Evolutionary conservation across 2,888 invertebrate species (phyloP).

Genomic region (Pantelozetes paolii): DNA sequence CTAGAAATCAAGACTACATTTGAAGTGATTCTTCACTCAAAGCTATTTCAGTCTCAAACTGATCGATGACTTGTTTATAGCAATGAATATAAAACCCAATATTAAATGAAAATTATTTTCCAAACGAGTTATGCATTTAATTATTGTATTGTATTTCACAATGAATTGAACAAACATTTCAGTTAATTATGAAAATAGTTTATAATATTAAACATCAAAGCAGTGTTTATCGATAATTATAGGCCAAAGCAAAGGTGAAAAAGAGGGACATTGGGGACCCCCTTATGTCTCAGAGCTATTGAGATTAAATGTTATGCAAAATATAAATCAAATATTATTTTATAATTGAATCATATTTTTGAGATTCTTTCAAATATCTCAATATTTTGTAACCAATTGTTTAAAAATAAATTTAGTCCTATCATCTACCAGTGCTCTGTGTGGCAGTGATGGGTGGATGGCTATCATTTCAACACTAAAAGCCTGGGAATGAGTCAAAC

Average conservation of each 20-base stretch:
- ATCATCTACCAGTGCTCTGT: neutral
- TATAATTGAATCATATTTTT: too few species aligned
- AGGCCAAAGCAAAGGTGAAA: too few species aligned
- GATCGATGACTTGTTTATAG: neutral
- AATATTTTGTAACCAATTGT: neutral
- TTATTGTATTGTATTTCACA: neutral
- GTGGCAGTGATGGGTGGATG: conserved; percentile 27
- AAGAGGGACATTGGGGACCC: too few species aligned
- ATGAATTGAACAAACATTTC: neutral
- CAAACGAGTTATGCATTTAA: neutral
- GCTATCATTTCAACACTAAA: conserved; percentile 20
- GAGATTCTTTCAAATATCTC: too few species aligned
- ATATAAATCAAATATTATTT: too few species aligned
- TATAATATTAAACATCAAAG: too few species aligned
- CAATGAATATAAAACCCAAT: neutral
- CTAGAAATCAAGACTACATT: neutral
- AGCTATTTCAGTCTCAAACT: neutral
- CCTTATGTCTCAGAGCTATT: too few species aligned
- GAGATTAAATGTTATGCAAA: too few species aligned
- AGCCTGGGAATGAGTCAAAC: conserved; percentile 26
- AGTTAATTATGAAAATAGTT: too few species aligned
- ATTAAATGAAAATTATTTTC: neutral
- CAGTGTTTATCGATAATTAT: too few species aligned
- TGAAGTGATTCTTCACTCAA: neutral
- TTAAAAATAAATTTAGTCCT: neutral